These are phyloP conservation scores for Lysandra bellargus DNA, from an alignment of 2,888 invertebrate genomes.

Conservation along the genomic window DNA sequence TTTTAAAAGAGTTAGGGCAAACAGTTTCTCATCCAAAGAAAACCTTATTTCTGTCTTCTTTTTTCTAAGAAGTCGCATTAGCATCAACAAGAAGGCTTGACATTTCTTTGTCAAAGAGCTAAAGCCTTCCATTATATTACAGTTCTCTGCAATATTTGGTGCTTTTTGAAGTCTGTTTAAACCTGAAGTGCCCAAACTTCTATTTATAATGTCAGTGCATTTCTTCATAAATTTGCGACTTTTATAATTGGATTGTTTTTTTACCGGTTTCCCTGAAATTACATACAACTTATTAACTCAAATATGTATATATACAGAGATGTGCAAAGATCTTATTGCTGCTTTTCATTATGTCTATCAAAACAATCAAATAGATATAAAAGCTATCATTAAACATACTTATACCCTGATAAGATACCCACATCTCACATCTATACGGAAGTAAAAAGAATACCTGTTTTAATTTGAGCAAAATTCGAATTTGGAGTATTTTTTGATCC, in stretches of 20 bases:
- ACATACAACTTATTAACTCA: not conserved
- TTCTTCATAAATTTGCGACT: not conserved
- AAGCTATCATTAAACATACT: not conserved
- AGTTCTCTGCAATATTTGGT: not conserved
- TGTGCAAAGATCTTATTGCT: not conserved
- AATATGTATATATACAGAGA: not conserved
- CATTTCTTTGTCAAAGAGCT: conserved; percentile 32
- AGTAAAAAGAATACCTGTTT: not conserved
- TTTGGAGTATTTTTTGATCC: not conserved
- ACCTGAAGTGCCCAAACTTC: not conserved
- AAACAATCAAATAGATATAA: not conserved
- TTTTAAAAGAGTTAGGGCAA: conserved; percentile 23
- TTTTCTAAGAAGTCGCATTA: not conserved
- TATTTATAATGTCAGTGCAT: not conserved
- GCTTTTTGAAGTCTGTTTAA: not conserved
- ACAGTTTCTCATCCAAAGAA: conserved; percentile 28
- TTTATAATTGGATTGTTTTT: not conserved
- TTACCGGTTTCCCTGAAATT: not conserved
- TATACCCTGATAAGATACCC: not conserved
- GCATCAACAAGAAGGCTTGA: conserved; percentile 27
- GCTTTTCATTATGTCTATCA: not conserved
- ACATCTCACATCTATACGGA: not conserved
- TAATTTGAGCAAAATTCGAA: not conserved
- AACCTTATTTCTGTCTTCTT: conserved; percentile 14
- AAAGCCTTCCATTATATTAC: conserved; percentile 22